phyloP scores from a whole-genome alignment of 2,113 vertebrate genomes.

The Macquaria australasica region DNA sequence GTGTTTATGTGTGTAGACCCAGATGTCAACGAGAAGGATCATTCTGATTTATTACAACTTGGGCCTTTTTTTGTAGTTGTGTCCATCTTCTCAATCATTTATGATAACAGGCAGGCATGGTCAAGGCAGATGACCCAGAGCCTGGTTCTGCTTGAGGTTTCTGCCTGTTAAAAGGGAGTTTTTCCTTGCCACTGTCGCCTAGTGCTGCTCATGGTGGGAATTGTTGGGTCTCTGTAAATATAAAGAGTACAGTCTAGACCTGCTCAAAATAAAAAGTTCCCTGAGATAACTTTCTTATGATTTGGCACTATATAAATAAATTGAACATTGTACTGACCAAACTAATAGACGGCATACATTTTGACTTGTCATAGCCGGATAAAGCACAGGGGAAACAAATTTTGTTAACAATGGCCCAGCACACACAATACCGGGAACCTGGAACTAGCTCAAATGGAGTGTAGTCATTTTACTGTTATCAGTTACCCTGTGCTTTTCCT shows the following conservation, averaged over 20 bases:
- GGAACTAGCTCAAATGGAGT: background rate
- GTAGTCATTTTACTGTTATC: background rate
- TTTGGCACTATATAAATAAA: too few species aligned
- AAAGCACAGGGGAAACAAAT: background rate
- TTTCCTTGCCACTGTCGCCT: too few species aligned
- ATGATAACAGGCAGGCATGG: too few species aligned
- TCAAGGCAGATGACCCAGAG: too few species aligned
- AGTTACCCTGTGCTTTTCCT: background rate
- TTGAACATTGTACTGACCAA: background rate
- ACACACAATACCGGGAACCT: background rate
- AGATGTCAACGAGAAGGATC: background rate
- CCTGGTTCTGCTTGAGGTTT: too few species aligned
- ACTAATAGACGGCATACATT: background rate
- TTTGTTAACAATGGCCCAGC: background rate
- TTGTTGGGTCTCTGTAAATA: too few species aligned
- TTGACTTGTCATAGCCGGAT: background rate
- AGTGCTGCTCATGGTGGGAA: too few species aligned
- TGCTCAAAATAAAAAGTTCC: too few species aligned
- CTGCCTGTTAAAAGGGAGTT: too few species aligned
- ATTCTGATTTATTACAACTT: conserved; percentile 17
- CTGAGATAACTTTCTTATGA: too few species aligned
- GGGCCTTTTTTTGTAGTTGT: background rate
- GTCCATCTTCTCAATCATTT: background rate
- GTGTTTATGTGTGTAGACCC: conserved; percentile 32
- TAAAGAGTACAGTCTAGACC: too few species aligned